These are phyloP conservation scores for Andrena praecox DNA, from an alignment of 2,888 invertebrate genomes.

Conservation along the genomic window DNA sequence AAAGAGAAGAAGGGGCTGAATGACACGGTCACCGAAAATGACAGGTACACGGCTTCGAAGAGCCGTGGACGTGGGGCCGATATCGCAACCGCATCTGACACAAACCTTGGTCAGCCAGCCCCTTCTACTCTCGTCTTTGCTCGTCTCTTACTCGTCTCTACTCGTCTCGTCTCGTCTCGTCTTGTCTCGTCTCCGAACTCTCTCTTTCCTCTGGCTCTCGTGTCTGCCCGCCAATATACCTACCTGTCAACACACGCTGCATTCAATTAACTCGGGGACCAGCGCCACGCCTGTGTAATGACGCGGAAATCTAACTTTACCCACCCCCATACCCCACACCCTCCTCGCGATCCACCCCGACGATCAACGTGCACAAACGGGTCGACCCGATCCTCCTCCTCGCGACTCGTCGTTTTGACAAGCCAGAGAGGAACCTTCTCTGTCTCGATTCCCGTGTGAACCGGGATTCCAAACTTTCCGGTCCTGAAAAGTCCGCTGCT, in stretches of 20 bases:
- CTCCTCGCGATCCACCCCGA: neutral
- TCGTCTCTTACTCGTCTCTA: too few species aligned
- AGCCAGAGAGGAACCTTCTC: neutral
- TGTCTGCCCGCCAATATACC: slow-evolving; percentile 83
- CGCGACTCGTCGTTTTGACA: slow-evolving; percentile 19
- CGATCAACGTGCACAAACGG: slow-evolving; percentile 20
- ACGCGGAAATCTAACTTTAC: slow-evolving; percentile 80
- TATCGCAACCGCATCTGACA: slow-evolving; percentile 84
- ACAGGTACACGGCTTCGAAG: slow-evolving; percentile 84
- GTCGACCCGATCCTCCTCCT: slow-evolving; percentile 34
- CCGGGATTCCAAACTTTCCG: neutral
- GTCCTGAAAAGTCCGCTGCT: too few species aligned
- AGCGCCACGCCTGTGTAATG: slow-evolving; percentile 81
- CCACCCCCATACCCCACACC: slow-evolving; percentile 47
- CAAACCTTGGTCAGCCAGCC: slow-evolving; percentile 79
- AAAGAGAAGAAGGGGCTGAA: slow-evolving; percentile 69
- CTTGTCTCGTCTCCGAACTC: slow-evolving; percentile 52
- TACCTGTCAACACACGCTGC: slow-evolving; percentile 84
- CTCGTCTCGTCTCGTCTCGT: slow-evolving; percentile 50
- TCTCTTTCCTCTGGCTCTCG: slow-evolving; percentile 63
- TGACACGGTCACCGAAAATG: slow-evolving; percentile 83
- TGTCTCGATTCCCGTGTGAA: neutral
- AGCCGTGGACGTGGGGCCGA: slow-evolving; percentile 76
- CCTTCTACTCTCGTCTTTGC: slow-evolving; percentile 58
- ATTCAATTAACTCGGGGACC: slow-evolving; percentile 83